Evolutionary conservation across 2,797 vertebrate species (phyloP).

Genomic region (Phoebastria nigripes): DNA sequence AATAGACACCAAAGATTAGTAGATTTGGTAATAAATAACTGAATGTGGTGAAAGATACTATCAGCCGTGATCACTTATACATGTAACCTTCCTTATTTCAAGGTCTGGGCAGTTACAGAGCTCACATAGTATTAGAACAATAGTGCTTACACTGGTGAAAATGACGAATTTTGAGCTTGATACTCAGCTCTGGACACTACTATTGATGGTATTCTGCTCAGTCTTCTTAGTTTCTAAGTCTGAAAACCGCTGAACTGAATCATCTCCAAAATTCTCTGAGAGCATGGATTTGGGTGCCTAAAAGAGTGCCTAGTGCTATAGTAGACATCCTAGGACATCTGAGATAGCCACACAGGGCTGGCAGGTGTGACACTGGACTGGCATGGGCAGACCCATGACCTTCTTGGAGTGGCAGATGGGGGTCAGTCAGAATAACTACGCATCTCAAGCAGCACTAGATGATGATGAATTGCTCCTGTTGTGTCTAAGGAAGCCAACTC

Average conservation of each 20-base stretch:
- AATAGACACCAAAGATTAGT: neutral
- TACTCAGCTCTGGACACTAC: neutral
- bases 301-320: neutral
- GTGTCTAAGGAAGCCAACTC: neutral
- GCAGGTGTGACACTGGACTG: neutral
- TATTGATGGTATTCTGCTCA: neutral
- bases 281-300: neutral
- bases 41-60: neutral
- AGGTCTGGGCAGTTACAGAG: neutral
- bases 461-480: neutral
- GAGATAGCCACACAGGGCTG: neutral
- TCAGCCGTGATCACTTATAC: neutral
- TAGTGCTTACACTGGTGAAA: neutral
- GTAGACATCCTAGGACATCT: neutral
- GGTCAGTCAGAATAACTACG: neutral
- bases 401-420: neutral
- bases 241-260: neutral
- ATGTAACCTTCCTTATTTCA: neutral
- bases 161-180: neutral
- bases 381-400: neutral
- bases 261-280: neutral
- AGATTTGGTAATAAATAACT: neutral
- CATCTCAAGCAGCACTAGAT: neutral
- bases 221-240: neutral
- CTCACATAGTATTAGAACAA: neutral